These are phyloP conservation scores for Noctua janthina DNA, from an alignment of 2,888 invertebrate genomes.

Conservation along the genomic window DNA sequence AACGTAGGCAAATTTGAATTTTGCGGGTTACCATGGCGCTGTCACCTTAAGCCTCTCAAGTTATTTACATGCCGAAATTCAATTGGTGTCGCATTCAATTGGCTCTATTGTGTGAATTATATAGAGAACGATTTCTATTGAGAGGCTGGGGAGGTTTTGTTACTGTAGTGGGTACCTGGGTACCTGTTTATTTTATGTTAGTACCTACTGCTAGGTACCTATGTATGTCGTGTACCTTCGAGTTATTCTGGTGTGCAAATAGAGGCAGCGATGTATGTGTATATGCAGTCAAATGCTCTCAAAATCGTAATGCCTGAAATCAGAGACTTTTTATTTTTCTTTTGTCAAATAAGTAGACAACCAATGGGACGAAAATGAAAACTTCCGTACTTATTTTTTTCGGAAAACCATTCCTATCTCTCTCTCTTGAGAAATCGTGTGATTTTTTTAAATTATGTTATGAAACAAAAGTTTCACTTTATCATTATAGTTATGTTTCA, in stretches of 20 bases:
- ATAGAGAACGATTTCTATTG: conserved; percentile 9
- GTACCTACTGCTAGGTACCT: too few species aligned
- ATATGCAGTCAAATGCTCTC: not conserved
- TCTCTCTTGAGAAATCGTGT: too few species aligned
- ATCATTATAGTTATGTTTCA: too few species aligned
- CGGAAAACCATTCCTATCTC: too few species aligned
- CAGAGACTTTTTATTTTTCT: not conserved
- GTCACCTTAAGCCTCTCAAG: conserved; percentile 18
- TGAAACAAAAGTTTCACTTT: not conserved
- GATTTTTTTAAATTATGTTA: not conserved
- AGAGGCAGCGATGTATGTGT: too few species aligned
- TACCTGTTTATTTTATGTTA: too few species aligned
- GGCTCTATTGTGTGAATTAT: conserved; percentile 25
- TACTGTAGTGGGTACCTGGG: not conserved
- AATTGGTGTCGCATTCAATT: conserved; percentile 51
- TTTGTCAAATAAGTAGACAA: too few species aligned
- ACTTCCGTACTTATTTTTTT: not conserved
- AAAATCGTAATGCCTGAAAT: not conserved
- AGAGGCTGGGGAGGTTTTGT: not conserved
- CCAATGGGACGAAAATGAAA: not conserved
- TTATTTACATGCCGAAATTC: conserved; percentile 47
- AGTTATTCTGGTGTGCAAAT: not conserved
- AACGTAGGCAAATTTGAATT: too few species aligned
- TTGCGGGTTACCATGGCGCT: too few species aligned
- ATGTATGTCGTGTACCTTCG: too few species aligned